Evolutionary conservation across 2,888 invertebrate genomes (phyloP), one percentile per base, ranked within the genome.

Genomic region (Troides oblongomaculatus): DNA sequence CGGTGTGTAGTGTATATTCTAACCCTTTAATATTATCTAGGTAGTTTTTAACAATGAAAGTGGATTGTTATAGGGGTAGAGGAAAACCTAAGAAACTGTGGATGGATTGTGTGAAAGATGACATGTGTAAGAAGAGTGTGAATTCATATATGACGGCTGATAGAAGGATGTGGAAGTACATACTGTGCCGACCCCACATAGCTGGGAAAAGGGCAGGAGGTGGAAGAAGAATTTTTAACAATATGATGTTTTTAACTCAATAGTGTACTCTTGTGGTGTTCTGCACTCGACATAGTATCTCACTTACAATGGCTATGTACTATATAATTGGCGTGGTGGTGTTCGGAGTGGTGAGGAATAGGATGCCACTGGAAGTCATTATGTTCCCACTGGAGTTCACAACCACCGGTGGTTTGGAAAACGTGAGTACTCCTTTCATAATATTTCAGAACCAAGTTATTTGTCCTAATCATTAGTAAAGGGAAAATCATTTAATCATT

Each of bases 361-460:
- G 93, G 69, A 82, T 88, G 2, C 79, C 93, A 0, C 82, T 93
- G 4, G 94, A 94, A 61, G 88, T 93, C 71, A 80, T 94, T 25
- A 89, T 95, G 85, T 96, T 95, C 78, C 95, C 95, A 0, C 78
- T 95, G 72, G 95, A 95, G 80, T 96, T 96, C 76, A 95, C 95
- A 8, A 95, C 95, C 0, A 94, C 94, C 1, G 95, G 95, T 1
- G 95, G 95, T 2, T 93, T 95, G 46, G 95, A 94, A 69, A 74
- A 76, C 43, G 95, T 95, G 66, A 89, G 85, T 81, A 56, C 25
- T 69, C 5, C 61, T 58, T 63, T 58, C 18, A 56, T 17, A 18
- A 46, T 46, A 46, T 46, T 46, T 46, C 53, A 53, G 17, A 50
- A 50, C 14, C 5, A 50, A 50, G 12, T 14, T 14, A 17, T 50